Conservation (phyloP, 2,113 vertebrate genomes). For the Dipodomys spectabilis region DNA sequence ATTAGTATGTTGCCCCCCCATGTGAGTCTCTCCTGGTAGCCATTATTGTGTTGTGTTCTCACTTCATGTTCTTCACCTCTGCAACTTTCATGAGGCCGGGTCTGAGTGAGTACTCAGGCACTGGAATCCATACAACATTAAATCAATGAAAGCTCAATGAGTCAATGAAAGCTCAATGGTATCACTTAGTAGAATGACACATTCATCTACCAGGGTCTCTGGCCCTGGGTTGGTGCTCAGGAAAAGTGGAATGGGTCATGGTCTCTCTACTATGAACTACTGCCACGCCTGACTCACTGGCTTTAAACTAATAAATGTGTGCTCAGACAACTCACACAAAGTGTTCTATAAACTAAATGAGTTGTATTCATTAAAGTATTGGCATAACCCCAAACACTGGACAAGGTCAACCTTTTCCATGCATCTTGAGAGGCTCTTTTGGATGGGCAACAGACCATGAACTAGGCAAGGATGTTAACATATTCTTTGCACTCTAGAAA, state of each 20-base stretch:
- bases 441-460: not conserved
- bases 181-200: too few relatives aligned
- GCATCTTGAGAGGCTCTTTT: slow-evolving; percentile 6
- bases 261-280: not conserved
- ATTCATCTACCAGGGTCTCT: too few relatives aligned
- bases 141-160: not conserved
- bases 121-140: too few relatives aligned
- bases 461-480: slow-evolving; percentile 21
- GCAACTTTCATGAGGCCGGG: not conserved
- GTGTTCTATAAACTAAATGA: too few relatives aligned
- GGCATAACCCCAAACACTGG: slow-evolving; percentile 22
- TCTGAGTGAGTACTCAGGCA: not conserved
- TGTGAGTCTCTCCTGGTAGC: not conserved
- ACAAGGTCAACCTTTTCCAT: not conserved
- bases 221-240: not conserved
- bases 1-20: not conserved
- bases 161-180: too few relatives aligned
- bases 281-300: not conserved
- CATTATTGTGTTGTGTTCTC: not conserved
- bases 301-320: not conserved
- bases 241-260: not conserved
- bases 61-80: not conserved
- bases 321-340: not conserved
- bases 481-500: not conserved
- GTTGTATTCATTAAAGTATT: too few relatives aligned